Evolutionary conservation across 2,888 invertebrate genomes (phyloP).

Genomic region (Idaea straminata): DNA sequence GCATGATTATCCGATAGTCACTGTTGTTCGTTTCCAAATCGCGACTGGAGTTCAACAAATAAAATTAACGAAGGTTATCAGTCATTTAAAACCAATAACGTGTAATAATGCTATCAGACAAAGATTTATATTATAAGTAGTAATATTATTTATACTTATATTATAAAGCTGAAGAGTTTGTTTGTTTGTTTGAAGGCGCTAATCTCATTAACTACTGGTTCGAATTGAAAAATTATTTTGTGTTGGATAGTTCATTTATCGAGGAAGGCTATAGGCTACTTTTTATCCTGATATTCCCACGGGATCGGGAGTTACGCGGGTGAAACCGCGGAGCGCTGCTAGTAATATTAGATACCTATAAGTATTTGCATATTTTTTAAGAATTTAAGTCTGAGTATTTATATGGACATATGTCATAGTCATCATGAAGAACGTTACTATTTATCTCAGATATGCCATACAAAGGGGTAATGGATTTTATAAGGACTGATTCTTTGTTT

Average conservation of each 20-base stretch:
- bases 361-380: neutral
- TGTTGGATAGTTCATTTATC: too few species aligned
- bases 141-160: too few species aligned
- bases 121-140: constrained; percentile 4
- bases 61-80: constrained; percentile 44
- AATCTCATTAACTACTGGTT: too few species aligned
- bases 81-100: constrained; percentile 34
- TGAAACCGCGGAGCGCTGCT: too few species aligned
- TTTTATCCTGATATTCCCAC: too few species aligned
- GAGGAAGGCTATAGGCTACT: too few species aligned
- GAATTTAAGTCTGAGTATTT: neutral
- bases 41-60: constrained; percentile 43
- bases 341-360: neutral
- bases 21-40: constrained; percentile 33
- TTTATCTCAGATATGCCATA: neutral
- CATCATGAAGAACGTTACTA: neutral
- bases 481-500: neutral
- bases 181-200: too few species aligned
- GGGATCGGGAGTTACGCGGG: too few species aligned
- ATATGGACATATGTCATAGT: neutral
- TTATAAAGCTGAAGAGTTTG: too few species aligned
- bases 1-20: constrained; percentile 17
- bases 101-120: constrained; percentile 16
- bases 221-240: too few species aligned
- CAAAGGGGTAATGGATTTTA: neutral